Base-by-base conservation (phyloP, 2,797 vertebrate species). In the Lates japonicus region DNA sequence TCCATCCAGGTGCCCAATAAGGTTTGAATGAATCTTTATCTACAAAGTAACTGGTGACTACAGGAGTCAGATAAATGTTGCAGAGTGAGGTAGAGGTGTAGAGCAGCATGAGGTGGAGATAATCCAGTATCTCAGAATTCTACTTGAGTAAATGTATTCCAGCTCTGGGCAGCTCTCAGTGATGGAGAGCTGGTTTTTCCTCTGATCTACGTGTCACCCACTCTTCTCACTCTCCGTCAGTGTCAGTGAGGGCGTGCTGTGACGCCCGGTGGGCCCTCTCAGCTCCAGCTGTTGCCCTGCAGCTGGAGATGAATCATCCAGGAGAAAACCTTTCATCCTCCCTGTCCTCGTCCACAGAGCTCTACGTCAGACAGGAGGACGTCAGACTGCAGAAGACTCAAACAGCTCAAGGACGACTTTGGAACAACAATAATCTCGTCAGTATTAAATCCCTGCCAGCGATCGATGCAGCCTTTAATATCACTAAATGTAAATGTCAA, bases 241-340 rank as follows among this genome's bases (percentile, higher is more conserved):
- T n/a, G 11, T 29, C 22, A 54, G 52, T 6, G 5, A 29, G 52
- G 52, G 14, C 22, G 7, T 13, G 4, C 10, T 5, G 20, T 22
- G 20, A n/a, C 49, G 49, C 49, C 49, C 5, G n/a, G 49, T 52
- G n/a, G 49, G n/a, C 12, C 6, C 52, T 31, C 22, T 54, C 12
- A 29, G 22, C 52, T 29, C 52, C 52, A 29, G 51, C 49, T 51
- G 49, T 51, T 49, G 46, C 19, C 46, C 46, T 10, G 19, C 49
- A 52, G 49, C 49, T 22, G 22, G 4, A 13, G 49, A 52, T 25
- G 49, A 25, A 22, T 29, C n/a, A 33, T 11, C 16, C 13, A 1
- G 17, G 41, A 77, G 41, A 22, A 25, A 41, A 49, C 25, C 60
- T 41, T 70, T 29, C n/a, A n/a, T n/a, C n/a, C n/a, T n/a, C n/a